phyloP scores from a whole-genome alignment of 2,888 invertebrate genomes.

The Phaedon cochleariae region DNA sequence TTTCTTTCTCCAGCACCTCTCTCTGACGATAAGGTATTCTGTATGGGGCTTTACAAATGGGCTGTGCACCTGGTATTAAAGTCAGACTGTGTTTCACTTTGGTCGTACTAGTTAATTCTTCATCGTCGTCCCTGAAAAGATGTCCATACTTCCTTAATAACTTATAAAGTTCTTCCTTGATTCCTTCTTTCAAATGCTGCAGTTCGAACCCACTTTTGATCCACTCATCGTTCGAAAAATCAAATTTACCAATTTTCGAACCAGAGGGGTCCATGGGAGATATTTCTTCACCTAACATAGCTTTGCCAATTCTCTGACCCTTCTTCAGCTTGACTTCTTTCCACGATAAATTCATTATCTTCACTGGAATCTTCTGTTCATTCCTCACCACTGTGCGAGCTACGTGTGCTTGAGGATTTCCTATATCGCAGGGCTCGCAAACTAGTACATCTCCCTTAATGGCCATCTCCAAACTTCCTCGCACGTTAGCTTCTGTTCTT shows the following conservation, averaged over 20 bases:
- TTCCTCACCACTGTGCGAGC: neutral
- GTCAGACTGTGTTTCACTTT: constrained; percentile 19
- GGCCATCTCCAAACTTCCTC: neutral
- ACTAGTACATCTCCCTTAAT: neutral
- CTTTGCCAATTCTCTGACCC: neutral
- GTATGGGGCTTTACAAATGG: constrained; percentile 21
- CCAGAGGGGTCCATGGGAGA: neutral
- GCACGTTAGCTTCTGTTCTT: neutral
- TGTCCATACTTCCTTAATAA: constrained; percentile 3
- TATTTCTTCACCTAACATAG: neutral
- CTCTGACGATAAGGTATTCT: constrained; percentile 26
- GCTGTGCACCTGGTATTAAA: constrained; percentile 18
- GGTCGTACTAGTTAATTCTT: constrained; percentile 22
- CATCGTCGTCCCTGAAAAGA: constrained; percentile 21
- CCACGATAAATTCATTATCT: neutral
- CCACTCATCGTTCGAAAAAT: constrained; percentile 21
- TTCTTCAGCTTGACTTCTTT: no score
- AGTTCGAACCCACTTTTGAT: constrained; percentile 19
- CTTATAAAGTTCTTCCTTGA: neutral
- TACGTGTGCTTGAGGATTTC: constrained; percentile 7
- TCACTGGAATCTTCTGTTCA: neutral
- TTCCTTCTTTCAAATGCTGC: constrained; percentile 1
- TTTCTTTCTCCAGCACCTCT: constrained; percentile 19
- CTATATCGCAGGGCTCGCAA: neutral
- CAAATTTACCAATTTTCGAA: neutral